phyloP scores from a whole-genome alignment of 2,797 vertebrate genomes.

The Eulemur coronatus region DNA sequence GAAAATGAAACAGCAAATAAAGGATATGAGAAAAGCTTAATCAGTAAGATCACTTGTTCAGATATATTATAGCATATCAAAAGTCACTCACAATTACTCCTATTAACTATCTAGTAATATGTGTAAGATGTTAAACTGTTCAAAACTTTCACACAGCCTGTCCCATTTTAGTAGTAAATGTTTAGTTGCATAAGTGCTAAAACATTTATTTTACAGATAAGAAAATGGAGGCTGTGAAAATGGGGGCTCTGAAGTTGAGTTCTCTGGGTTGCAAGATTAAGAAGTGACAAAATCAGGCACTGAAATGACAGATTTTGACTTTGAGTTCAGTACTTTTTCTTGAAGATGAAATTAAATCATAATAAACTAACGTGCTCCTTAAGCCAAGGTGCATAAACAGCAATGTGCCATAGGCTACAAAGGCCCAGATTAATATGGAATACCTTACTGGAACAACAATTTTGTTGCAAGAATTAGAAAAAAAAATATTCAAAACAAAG shows the following conservation, averaged over 20 bases:
- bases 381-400: background rate
- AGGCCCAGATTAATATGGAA: background rate
- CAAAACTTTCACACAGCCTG: background rate
- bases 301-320: slow-evolving; percentile 1
- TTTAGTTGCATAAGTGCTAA: background rate
- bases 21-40: background rate
- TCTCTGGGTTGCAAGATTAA: background rate
- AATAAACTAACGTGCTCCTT: background rate
- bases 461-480: background rate
- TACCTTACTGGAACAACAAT: background rate
- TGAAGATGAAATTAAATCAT: background rate
- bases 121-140: background rate
- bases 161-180: slow-evolving; percentile 13
- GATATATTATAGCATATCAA: background rate
- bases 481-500: background rate
- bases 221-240: background rate
- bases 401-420: background rate
- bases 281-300: background rate
- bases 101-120: background rate
- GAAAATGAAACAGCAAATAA: slow-evolving; percentile 27
- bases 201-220: background rate
- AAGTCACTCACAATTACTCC: background rate
- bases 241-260: background rate
- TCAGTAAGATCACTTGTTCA: background rate
- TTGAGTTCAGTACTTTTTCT: background rate